phyloP scores from a whole-genome alignment of 1,140 invertebrate genomes.

The Cydia amplana region DNA sequence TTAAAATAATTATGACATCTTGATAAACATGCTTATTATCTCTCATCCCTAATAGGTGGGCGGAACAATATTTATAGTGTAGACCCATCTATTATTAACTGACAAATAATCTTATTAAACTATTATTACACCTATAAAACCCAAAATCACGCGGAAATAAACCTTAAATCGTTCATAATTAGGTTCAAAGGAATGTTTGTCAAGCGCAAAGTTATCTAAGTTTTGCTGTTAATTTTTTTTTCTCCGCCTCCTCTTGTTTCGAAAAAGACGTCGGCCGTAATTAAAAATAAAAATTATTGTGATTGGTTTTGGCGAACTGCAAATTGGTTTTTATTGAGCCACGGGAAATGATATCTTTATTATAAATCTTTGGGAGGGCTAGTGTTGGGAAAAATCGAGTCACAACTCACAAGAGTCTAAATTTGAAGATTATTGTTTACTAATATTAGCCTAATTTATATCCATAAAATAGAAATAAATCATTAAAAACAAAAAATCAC shows the following conservation, averaged over 20 bases:
- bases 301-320: slow-evolving; percentile 75
- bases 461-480: no score
- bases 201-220: slow-evolving; percentile 33
- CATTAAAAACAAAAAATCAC: no score
- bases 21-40: slow-evolving; percentile 1
- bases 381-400: not conserved
- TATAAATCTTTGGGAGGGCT: slow-evolving; percentile 1
- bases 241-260: slow-evolving; percentile 43
- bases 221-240: slow-evolving; percentile 44
- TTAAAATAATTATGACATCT: slow-evolving; percentile 13
- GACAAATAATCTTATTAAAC: slow-evolving; percentile 64
- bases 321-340: slow-evolving; percentile 50
- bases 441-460: no score
- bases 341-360: slow-evolving; percentile 32
- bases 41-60: slow-evolving; percentile 46
- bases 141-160: slow-evolving; percentile 33
- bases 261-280: slow-evolving; percentile 49
- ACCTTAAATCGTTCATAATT: slow-evolving; percentile 27
- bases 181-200: slow-evolving; percentile 12
- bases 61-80: slow-evolving; percentile 40
- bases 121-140: slow-evolving; percentile 34
- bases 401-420: not conserved
- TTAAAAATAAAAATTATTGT: slow-evolving; percentile 75
- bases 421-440: not conserved
- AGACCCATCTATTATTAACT: slow-evolving; percentile 50